A percentile compares a stretch with the other conserved stretches of the same genome.
These are phyloP conservation scores for Bolinopsis microptera DNA, from an alignment of 37 sponge, comb jelly and placozoan species.

Conservation along the genomic window DNA sequence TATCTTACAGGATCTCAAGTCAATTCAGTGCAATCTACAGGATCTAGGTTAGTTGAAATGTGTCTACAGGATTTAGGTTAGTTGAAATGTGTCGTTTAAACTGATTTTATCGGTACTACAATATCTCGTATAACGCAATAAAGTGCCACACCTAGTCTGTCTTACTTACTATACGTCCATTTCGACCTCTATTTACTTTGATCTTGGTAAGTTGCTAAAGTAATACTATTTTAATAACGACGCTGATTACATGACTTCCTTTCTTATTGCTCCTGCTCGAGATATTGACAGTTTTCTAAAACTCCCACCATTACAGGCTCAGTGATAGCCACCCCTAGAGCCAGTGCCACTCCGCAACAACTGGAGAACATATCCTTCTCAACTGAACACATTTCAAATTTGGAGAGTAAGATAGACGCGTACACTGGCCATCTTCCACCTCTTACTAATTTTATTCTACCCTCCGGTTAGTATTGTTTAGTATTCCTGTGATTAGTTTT, in stretches of 20 bases:
- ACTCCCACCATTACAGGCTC: not conserved
- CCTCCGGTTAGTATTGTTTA: constrained; percentile 28
- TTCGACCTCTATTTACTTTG: no score
- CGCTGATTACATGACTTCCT: no score
- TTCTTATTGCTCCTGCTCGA: no score
- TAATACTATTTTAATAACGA: no score
- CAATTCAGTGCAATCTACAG: constrained; percentile 56
- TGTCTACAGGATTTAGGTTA: constrained; percentile 54
- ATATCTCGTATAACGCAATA: no score
- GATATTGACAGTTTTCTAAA: not conserved
- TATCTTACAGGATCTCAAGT: not conserved
- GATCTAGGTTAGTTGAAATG: constrained; percentile 17
- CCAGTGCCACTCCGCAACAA: not conserved
- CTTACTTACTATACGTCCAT: no score
- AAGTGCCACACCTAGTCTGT: no score
- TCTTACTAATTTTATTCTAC: constrained; percentile 47
- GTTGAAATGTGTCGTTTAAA: no score
- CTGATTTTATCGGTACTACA: no score
- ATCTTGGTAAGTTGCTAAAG: no score
- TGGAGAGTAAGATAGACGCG: constrained; percentile 16
- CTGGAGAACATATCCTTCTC: not conserved
- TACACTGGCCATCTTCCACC: constrained; percentile 18
- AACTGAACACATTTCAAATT: not conserved
- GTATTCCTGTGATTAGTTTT: no score
- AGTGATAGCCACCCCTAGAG: constrained; percentile 29